These are phyloP conservation scores for Oriolus oriolus DNA, from an alignment of 2,113 vertebrate species.

Conservation along the genomic window DNA sequence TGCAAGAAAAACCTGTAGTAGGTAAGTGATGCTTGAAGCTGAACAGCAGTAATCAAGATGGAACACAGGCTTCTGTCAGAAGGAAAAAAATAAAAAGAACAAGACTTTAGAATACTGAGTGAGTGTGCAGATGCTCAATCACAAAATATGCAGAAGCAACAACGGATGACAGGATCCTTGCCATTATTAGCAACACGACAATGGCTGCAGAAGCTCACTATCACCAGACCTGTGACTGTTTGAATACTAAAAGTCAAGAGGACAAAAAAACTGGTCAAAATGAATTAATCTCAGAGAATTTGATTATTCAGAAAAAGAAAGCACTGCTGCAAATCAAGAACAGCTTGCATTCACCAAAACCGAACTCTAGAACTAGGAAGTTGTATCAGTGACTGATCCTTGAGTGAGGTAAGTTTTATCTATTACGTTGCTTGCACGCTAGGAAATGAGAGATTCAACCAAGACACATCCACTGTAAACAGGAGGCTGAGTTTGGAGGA, in stretches of 20 bases:
- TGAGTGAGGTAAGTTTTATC: background rate
- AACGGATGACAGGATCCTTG: constrained; percentile 1
- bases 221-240: background rate
- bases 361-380: background rate
- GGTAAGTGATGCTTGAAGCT: background rate
- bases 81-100: background rate
- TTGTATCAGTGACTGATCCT: background rate
- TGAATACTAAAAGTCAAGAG: background rate
- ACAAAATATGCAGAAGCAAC: background rate
- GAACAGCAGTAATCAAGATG: constrained; percentile 39
- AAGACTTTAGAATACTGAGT: background rate
- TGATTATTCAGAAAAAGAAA: background rate
- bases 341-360: background rate
- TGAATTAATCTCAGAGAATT: background rate
- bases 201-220: background rate
- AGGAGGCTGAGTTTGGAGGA: background rate
- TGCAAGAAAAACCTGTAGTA: constrained; percentile 13
- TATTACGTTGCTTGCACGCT: background rate
- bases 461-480: background rate
- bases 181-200: background rate
- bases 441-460: background rate
- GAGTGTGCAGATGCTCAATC: background rate
- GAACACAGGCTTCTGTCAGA: constrained; percentile 27
- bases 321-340: constrained; percentile 21
- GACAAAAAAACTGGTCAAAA: background rate